Evolutionary conservation across 2,113 vertebrate genomes (phyloP).

Genomic region (Heterochromis multidens): DNA sequence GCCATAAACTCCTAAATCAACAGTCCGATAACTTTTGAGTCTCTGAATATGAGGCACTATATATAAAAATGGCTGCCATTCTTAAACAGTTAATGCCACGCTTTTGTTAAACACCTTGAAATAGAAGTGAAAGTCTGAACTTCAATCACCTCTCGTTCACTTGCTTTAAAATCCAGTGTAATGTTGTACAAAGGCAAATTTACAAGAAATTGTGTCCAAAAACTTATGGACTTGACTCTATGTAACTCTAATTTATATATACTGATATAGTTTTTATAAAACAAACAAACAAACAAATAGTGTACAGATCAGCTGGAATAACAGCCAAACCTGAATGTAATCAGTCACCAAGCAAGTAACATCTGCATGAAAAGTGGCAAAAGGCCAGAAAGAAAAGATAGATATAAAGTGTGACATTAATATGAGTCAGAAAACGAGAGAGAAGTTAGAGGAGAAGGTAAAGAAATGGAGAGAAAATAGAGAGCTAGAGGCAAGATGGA

Average conservation of each 20-base stretch:
- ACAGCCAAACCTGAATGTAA: not conserved
- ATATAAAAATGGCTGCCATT: not conserved
- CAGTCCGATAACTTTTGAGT: not conserved
- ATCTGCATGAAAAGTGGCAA: not conserved
- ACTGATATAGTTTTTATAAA: not conserved
- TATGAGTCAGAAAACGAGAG: not conserved
- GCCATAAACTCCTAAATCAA: not conserved
- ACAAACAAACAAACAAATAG: not conserved
- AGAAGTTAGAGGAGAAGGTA: not conserved
- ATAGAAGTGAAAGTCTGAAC: not conserved
- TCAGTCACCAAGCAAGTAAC: not conserved
- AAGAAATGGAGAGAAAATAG: not conserved
- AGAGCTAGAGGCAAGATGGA: constrained; percentile 1
- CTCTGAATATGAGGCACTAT: not conserved
- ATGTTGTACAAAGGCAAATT: not conserved
- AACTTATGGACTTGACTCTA: not conserved
- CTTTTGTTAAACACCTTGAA: too few relatives aligned
- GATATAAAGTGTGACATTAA: not conserved
- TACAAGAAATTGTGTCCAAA: not conserved
- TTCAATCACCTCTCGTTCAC: not conserved
- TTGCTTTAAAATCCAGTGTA: not conserved
- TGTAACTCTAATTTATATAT: not conserved
- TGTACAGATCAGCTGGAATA: not conserved
- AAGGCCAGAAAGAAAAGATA: not conserved
- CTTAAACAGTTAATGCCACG: too few relatives aligned